A percentile compares a stretch with the other conserved stretches of the same genome.
Evolutionary conservation across 1,140 invertebrate genomes (phyloP).

Genomic region (Oryzaephilus surinamensis): DNA sequence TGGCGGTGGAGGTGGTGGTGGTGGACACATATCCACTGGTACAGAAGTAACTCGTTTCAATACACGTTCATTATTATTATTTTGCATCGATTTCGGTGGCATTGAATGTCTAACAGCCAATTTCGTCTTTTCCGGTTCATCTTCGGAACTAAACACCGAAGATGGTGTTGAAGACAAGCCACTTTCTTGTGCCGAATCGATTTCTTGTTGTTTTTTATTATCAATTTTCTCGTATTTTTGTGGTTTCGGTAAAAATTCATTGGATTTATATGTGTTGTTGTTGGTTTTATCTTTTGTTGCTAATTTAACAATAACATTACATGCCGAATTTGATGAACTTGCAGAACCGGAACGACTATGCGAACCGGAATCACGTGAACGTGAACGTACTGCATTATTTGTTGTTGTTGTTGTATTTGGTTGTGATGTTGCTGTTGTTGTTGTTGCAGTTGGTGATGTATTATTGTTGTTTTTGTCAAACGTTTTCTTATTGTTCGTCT

Average conservation of each 20-base stretch:
- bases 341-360: constrained; percentile 53
- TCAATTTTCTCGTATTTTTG: constrained; percentile 27
- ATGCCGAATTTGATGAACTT: constrained; percentile 38
- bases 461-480: constrained; percentile 4
- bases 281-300: constrained; percentile 20
- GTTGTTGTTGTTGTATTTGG: constrained; percentile 22
- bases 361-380: constrained; percentile 51
- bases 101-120: constrained; percentile 29
- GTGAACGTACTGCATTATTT: constrained; percentile 42
- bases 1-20: constrained; percentile 49
- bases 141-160: constrained; percentile 28
- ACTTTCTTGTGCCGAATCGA: constrained; percentile 18
- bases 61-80: constrained; percentile 29
- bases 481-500: constrained; percentile 28
- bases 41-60: constrained; percentile 25
- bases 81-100: constrained; percentile 19
- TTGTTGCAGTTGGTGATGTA: not conserved
- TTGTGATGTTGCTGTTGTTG: constrained; percentile 3
- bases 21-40: constrained; percentile 28
- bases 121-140: constrained; percentile 33
- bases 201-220: constrained; percentile 15
- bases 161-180: constrained; percentile 32
- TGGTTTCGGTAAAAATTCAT: constrained; percentile 29
- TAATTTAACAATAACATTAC: constrained; percentile 32
- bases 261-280: constrained; percentile 19